Evolutionary conservation across 2,113 vertebrate genomes (phyloP).

Genomic region (Nothoprocta perdicaria): DNA sequence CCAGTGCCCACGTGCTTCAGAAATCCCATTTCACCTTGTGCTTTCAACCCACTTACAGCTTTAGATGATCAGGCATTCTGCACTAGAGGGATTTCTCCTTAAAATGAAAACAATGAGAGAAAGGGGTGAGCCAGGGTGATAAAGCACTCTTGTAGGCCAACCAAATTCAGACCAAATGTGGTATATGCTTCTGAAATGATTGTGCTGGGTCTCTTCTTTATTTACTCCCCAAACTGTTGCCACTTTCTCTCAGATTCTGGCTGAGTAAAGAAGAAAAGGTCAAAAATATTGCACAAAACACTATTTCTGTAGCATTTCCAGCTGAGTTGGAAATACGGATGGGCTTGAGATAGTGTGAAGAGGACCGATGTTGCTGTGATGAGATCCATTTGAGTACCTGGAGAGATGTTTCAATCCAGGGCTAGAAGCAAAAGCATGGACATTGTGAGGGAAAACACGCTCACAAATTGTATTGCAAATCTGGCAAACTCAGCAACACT

Average conservation of each 20-base stretch:
- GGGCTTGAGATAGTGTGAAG: constrained; percentile 1
- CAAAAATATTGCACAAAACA: background rate
- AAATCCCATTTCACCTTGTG: constrained; percentile 10
- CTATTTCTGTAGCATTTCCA: constrained; percentile 1
- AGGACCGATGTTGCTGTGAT: background rate
- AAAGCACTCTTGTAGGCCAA: background rate
- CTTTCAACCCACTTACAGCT: constrained; percentile 10
- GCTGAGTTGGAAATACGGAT: background rate
- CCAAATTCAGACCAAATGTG: constrained; percentile 41
- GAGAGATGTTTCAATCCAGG: background rate
- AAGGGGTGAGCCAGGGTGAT: constrained; percentile 21
- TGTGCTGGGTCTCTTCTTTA: background rate
- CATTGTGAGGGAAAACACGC: background rate
- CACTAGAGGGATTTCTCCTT: constrained; percentile 23
- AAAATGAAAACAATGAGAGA: constrained; percentile 33
- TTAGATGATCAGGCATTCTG: constrained; percentile 4
- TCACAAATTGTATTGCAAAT: constrained; percentile 11
- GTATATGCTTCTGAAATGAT: background rate
- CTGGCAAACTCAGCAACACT: background rate
- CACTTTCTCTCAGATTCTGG: background rate
- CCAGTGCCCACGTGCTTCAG: background rate
- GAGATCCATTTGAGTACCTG: constrained; percentile 1
- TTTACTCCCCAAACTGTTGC: constrained; percentile 17
- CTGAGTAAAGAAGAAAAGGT: background rate
- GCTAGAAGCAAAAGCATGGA: background rate